Percentiles rank a stretch among this genome's conserved stretches.
Conservation (phyloP, 2,888 invertebrate genomes). For the Chaetogeoica ovagalla region DNA sequence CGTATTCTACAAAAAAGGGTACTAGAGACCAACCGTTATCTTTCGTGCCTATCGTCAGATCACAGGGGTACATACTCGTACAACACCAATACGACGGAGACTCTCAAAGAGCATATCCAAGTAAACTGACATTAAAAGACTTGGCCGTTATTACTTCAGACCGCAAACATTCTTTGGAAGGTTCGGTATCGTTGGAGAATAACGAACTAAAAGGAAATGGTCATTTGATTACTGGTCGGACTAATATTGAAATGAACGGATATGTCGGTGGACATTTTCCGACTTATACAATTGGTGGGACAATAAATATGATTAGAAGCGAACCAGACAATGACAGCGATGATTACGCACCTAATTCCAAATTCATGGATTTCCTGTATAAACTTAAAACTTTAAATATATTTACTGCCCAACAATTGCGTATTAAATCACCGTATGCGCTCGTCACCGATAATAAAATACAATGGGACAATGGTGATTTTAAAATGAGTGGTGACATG, state of each 20-base stretch:
- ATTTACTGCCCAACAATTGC: background rate
- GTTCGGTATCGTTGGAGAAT: background rate
- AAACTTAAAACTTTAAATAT: conserved; percentile 2
- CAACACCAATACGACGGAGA: background rate
- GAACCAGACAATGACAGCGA: background rate
- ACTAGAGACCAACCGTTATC: background rate
- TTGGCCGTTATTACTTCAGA: background rate
- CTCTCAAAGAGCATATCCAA: conserved; percentile 9
- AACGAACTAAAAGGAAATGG: background rate
- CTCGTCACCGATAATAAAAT: conserved; percentile 7
- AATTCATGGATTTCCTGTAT: background rate
- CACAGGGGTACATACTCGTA: conserved; percentile 2
- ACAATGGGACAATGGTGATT: background rate
- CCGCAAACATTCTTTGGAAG: conserved; percentile 16
- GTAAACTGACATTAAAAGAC: conserved; percentile 24
- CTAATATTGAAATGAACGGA: background rate
- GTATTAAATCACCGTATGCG: background rate
- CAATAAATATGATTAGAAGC: background rate
- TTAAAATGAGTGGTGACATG: background rate
- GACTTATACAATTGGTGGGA: background rate
- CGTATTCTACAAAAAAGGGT: background rate
- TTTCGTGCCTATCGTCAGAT: background rate
- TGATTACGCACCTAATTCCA: background rate
- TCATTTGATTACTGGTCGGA: background rate
- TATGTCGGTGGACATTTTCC: conserved; percentile 2